phyloP scores from a whole-genome alignment of 2,888 invertebrate genomes.

The Lacanobia wlatinum region DNA sequence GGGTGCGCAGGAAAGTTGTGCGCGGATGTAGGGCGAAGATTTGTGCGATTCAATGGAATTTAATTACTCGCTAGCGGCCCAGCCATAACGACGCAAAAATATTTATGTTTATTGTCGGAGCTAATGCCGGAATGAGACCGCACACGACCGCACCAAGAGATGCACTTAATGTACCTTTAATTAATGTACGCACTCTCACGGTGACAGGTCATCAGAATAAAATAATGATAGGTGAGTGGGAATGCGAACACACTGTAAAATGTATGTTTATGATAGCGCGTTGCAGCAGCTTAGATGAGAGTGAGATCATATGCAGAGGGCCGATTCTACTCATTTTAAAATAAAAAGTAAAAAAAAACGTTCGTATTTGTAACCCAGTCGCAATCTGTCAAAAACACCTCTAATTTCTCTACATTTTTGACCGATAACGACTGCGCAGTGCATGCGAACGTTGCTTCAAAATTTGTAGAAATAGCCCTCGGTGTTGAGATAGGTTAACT shows the following conservation, averaged over 20 bases:
- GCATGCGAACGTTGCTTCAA: too few species aligned
- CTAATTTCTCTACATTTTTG: too few species aligned
- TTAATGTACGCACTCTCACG: constrained; percentile 24
- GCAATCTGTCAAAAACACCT: too few species aligned
- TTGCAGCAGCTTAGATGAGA: background rate
- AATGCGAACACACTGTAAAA: background rate
- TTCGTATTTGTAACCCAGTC: too few species aligned
- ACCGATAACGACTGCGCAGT: too few species aligned
- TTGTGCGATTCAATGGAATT: constrained; percentile 90
- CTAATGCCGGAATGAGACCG: constrained; percentile 86
- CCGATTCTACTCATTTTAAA: too few species aligned
- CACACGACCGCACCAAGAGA: constrained; percentile 71
- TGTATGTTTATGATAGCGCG: background rate
- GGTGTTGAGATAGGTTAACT: background rate
- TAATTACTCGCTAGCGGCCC: constrained; percentile 86
- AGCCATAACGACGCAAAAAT: constrained; percentile 88
- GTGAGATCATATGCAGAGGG: background rate
- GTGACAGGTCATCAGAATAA: constrained; percentile 21
- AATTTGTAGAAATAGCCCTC: too few species aligned
- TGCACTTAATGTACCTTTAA: constrained; percentile 63
- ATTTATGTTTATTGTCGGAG: constrained; percentile 89
- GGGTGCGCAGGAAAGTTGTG: constrained; percentile 69
- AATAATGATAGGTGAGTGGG: background rate
- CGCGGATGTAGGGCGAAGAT: constrained; percentile 82
- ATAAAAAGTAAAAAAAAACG: too few species aligned